phyloP scores from a whole-genome alignment of 2,113 vertebrate species.

The Pituophis catenifer region DNA sequence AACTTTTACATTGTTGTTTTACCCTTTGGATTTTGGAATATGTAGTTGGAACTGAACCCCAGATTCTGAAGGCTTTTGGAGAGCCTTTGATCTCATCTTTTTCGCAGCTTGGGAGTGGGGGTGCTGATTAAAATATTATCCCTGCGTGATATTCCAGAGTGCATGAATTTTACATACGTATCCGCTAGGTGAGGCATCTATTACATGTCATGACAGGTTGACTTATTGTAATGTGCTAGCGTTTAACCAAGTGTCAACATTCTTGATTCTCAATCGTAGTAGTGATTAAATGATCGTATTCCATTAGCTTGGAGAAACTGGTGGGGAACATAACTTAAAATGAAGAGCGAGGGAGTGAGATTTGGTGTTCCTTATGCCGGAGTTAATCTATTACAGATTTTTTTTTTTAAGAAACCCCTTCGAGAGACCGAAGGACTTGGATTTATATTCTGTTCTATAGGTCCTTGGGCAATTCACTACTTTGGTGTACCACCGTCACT shows the following conservation, averaged over 20 bases:
- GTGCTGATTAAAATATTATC: slow-evolving; percentile 82
- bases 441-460: not conserved
- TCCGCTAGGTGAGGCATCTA: slow-evolving; percentile 79
- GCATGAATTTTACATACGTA: slow-evolving; percentile 81
- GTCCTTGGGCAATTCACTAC: no score
- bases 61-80: slow-evolving; percentile 33
- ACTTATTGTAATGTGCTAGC: slow-evolving; percentile 83
- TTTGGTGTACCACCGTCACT: not conserved
- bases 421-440: not conserved
- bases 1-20: not conserved
- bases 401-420: not conserved
- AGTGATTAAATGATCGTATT: slow-evolving; percentile 81
- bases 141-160: slow-evolving; percentile 78
- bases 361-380: not conserved
- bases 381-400: not conserved
- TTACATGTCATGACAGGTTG: slow-evolving; percentile 81
- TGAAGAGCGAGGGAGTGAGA: not conserved
- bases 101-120: slow-evolving; percentile 51
- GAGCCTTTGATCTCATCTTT: slow-evolving; percentile 42
- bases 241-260: slow-evolving; percentile 84
- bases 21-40: not conserved
- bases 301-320: slow-evolving; percentile 68
- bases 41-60: no score
- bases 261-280: slow-evolving; percentile 77
- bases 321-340: not conserved